These are phyloP conservation scores for Zaprionus africanus DNA, from an alignment of 1,140 invertebrate genomes.

Conservation along the genomic window DNA sequence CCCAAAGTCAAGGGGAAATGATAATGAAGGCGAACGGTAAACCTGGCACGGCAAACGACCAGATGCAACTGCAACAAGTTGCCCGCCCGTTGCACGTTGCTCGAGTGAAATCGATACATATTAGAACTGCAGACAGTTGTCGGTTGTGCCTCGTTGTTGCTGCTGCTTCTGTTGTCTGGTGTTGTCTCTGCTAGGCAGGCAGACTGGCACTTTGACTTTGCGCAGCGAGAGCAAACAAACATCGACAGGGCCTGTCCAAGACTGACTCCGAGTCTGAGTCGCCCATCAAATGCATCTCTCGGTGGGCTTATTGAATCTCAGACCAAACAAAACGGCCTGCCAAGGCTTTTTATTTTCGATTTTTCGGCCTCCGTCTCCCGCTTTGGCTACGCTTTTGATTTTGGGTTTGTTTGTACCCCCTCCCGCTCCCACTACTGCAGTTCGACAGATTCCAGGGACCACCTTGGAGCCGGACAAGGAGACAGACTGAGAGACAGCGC, in stretches of 20 bases:
- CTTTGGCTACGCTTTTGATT: conserved; percentile 40
- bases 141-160: conserved; percentile 2
- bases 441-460: conserved; percentile 19
- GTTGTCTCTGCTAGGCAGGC: background rate
- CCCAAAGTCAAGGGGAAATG: conserved; percentile 54
- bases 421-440: background rate
- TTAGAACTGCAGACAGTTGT: conserved; percentile 57
- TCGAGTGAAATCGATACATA: conserved; percentile 56
- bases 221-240: conserved; percentile 37
- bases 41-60: conserved; percentile 32
- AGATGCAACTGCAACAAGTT: conserved; percentile 51
- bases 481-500: conserved; percentile 38
- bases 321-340: conserved; percentile 15
- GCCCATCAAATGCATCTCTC: conserved; percentile 49
- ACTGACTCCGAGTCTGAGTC: background rate
- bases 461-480: conserved; percentile 29
- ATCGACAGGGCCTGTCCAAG: conserved; percentile 15
- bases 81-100: conserved; percentile 1
- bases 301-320: conserved; percentile 41
- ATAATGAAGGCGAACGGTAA: conserved; percentile 81
- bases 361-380: background rate
- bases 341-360: conserved; percentile 23
- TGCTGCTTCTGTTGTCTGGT: background rate
- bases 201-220: conserved; percentile 24
- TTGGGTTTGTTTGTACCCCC: conserved; percentile 29